Conservation (phyloP, 2,797 vertebrate species). For the Coreius guichenoti region DNA sequence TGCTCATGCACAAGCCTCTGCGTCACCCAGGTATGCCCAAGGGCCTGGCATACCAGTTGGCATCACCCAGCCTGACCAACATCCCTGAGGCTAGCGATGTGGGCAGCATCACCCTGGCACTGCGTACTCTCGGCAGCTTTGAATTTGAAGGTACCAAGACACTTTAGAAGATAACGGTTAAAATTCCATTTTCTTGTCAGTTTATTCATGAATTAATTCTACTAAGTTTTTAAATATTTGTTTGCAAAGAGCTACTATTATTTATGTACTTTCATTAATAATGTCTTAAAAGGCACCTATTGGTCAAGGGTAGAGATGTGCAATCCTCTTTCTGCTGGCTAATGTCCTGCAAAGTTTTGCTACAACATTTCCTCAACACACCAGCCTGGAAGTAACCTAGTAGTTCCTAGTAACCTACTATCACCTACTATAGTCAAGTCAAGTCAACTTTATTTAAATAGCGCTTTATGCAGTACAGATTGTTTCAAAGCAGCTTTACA, state of each 20-base stretch:
- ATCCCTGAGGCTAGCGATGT: conserved; percentile 96
- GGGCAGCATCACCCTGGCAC: conserved; percentile 95
- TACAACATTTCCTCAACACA: too few species aligned
- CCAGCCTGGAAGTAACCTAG: not conserved
- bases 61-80: conserved; percentile 95
- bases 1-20: conserved; percentile 97
- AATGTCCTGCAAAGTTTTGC: too few species aligned
- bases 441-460: not conserved
- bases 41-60: conserved; percentile 93
- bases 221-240: too few species aligned
- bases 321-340: too few species aligned
- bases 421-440: not conserved
- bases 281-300: too few species aligned
- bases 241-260: not conserved
- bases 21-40: conserved; percentile 98
- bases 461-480: not conserved
- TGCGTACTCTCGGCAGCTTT: conserved; percentile 95
- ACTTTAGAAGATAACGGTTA: not conserved
- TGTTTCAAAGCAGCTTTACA: too few species aligned
- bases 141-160: conserved; percentile 90
- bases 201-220: not conserved
- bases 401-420: not conserved
- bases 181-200: not conserved
- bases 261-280: not conserved
- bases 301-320: too few species aligned